Conservation (phyloP, 2,797 vertebrate species). For the Mionectes olivaceus region DNA sequence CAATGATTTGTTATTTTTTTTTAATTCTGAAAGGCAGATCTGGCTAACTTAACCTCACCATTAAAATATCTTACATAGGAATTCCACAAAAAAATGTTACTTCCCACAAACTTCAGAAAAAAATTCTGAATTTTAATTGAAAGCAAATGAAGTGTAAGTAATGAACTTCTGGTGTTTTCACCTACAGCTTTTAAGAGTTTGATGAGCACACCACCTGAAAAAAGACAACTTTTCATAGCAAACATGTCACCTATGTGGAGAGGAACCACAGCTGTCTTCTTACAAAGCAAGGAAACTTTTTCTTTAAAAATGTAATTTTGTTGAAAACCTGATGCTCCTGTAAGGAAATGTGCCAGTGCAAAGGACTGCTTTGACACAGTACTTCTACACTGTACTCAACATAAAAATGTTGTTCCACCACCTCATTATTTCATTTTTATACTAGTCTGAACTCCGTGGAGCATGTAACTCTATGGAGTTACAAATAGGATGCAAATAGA, state of each 20-base stretch:
- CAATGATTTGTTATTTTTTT: neutral
- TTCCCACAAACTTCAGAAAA: neutral
- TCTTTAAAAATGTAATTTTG: neutral
- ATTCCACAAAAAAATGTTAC: neutral
- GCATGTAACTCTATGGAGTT: neutral
- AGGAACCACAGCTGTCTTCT: neutral
- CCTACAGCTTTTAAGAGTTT: neutral
- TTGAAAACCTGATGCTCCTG: neutral
- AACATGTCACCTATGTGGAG: neutral
- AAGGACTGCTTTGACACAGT: neutral
- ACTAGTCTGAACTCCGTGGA: neutral
- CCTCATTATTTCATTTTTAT: neutral
- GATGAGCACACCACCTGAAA: neutral
- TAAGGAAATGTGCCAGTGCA: neutral
- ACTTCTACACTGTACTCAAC: neutral
- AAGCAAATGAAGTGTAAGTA: neutral
- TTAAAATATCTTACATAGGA: neutral
- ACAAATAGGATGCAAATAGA: constrained; percentile 27
- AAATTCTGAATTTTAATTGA: neutral
- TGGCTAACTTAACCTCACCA: neutral
- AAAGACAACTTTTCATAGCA: neutral
- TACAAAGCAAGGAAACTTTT: neutral
- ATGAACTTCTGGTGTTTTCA: neutral
- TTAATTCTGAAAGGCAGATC: neutral
- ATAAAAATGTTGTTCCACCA: neutral